Evolutionary conservation across 2,797 vertebrate genomes (phyloP).

Genomic region (Hydrophis major): DNA sequence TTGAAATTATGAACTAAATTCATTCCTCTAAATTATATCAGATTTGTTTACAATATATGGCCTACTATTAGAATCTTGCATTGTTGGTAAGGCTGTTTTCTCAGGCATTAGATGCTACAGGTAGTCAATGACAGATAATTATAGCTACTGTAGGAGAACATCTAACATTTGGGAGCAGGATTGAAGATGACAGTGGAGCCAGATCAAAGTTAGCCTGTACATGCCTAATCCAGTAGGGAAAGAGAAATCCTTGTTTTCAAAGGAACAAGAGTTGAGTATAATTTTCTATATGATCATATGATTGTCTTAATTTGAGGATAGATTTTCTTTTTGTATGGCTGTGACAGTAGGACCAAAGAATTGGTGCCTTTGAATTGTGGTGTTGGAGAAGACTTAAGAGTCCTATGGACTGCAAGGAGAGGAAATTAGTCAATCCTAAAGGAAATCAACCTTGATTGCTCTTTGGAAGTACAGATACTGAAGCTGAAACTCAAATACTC

Average conservation of each 20-base stretch:
- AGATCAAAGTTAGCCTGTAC: background rate
- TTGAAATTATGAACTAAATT: background rate
- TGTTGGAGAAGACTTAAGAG: too few relatives aligned
- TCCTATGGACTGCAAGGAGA: too few relatives aligned
- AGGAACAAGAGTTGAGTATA: background rate
- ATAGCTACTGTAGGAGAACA: background rate
- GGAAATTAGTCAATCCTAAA: background rate
- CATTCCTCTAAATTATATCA: background rate
- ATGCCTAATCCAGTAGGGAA: background rate
- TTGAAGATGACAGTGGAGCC: background rate
- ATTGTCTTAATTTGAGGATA: background rate
- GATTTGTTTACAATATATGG: background rate
- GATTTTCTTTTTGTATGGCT: background rate
- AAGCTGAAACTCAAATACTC: background rate
- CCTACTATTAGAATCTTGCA: background rate
- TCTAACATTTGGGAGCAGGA: background rate
- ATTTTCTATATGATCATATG: background rate
- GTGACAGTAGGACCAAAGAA: background rate
- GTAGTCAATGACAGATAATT: background rate
- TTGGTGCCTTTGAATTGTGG: background rate
- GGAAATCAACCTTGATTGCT: background rate
- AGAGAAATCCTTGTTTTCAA: background rate
- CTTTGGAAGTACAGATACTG: background rate
- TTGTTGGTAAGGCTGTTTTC: background rate
- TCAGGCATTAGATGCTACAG: background rate